phyloP scores from a whole-genome alignment of 2,888 invertebrate species.

The Ochropleura leucogaster region DNA sequence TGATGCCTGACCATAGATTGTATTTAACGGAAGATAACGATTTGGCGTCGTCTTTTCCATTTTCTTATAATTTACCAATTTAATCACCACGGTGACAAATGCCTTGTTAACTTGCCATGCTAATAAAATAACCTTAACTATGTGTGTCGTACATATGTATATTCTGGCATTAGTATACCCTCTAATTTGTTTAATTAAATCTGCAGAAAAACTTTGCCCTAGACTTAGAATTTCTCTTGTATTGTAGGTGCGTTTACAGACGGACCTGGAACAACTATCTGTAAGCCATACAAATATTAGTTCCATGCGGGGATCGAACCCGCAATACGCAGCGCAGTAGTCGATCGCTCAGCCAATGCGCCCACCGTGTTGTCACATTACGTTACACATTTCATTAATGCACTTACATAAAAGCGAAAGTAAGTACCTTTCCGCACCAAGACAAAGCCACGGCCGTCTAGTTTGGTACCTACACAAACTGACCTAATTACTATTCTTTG shows the following conservation, averaged over 20 bases:
- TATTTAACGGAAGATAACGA: no score
- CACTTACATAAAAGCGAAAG: slow-evolving; percentile 44
- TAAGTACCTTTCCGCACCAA: slow-evolving; percentile 36
- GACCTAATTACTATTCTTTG: slow-evolving; percentile 48
- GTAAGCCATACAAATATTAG: no score
- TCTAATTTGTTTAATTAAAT: not conserved
- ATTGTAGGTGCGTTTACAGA: no score
- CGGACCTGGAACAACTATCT: no score
- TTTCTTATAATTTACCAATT: not conserved
- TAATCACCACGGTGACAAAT: not conserved
- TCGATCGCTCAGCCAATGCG: no score
- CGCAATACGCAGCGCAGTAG: no score
- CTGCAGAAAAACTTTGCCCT: not conserved
- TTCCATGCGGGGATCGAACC: no score
- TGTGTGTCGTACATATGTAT: not conserved
- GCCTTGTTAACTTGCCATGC: not conserved
- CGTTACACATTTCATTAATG: slow-evolving; percentile 10
- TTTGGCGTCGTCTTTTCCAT: not conserved
- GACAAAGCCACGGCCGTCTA: slow-evolving; percentile 46
- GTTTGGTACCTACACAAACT: slow-evolving; percentile 25
- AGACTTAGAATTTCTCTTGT: no score
- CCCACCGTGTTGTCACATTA: not conserved
- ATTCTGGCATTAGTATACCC: not conserved
- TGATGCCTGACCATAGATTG: not conserved
- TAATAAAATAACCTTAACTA: not conserved